Conservation (phyloP, 2,797 vertebrate species). For the Valencia hispanica region DNA sequence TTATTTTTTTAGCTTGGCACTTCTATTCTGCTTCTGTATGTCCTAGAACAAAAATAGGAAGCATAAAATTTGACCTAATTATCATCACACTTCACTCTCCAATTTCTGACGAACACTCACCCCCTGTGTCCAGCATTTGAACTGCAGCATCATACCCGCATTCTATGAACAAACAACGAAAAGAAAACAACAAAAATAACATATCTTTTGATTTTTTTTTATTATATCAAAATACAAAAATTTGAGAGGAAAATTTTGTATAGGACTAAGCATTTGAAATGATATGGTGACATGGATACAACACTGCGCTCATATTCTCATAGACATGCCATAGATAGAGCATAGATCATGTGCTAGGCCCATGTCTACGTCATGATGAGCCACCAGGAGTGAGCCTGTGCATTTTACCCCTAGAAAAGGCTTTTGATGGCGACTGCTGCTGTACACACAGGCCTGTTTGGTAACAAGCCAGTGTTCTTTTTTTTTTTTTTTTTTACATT, state of each 20-base stretch:
- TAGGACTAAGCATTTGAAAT: constrained; percentile 85
- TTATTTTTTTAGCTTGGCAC: not conserved
- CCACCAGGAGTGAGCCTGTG: constrained; percentile 67
- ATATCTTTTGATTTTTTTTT: constrained; percentile 82
- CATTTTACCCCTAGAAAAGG: constrained; percentile 65
- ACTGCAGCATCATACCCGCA: constrained; percentile 51
- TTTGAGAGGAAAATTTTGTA: constrained; percentile 84
- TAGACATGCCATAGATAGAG: constrained; percentile 74
- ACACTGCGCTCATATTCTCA: constrained; percentile 79
- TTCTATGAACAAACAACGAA: constrained; percentile 20
- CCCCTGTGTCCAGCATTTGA: constrained; percentile 71
- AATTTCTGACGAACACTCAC: constrained; percentile 65
- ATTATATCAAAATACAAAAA: constrained; percentile 91
- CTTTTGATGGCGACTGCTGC: constrained; percentile 62
- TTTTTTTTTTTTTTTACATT: constrained; percentile 34
- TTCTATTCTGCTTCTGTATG: constrained; percentile 13
- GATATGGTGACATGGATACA: constrained; percentile 82
- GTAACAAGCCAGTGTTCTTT: constrained; percentile 58
- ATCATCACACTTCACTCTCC: constrained; percentile 8
- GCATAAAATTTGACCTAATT: constrained; percentile 46
- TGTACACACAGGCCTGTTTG: constrained; percentile 59
- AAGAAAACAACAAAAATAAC: constrained; percentile 26
- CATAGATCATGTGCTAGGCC: constrained; percentile 73
- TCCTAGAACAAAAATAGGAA: constrained; percentile 23
- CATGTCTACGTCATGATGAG: constrained; percentile 71